Conservation (phyloP, 92 coral and sea anemone species). For the Blastomussa wellsi region DNA sequence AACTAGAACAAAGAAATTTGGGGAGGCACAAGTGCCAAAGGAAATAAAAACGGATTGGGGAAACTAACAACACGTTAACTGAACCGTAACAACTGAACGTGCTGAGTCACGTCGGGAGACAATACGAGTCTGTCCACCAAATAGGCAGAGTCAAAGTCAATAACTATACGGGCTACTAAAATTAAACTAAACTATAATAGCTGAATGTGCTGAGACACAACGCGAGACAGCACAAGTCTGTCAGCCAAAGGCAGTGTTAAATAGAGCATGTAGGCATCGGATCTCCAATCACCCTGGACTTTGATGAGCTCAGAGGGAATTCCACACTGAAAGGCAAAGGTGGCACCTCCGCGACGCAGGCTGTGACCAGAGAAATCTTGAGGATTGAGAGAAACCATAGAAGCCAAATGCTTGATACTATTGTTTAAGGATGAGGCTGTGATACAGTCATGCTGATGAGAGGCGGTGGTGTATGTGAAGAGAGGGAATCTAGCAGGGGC, state of each 20-base stretch:
- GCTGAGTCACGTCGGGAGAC: too few species aligned
- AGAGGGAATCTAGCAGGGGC: neutral
- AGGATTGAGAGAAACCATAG: neutral
- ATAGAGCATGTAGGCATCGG: constrained; percentile 28
- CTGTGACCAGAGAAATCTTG: constrained; percentile 28
- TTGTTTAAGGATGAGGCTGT: neutral
- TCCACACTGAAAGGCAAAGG: too few species aligned
- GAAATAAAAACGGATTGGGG: too few species aligned
- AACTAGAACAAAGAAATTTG: too few species aligned
- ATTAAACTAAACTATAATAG: too few species aligned
- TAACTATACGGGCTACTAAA: neutral
- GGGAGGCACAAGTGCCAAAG: neutral
- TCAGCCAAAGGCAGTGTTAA: constrained; percentile 11
- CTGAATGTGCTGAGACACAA: constrained; percentile 4
- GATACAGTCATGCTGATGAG: constrained; percentile 2
- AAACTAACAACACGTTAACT: too few species aligned
- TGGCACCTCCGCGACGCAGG: constrained; percentile 21
- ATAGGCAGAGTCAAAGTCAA: neutral
- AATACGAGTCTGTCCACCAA: too few species aligned
- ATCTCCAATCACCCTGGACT: too few species aligned
- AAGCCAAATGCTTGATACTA: neutral
- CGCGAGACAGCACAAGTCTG: constrained; percentile 4
- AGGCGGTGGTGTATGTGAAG: neutral
- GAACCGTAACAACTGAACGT: too few species aligned
- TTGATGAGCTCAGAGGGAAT: too few species aligned